Percentiles rank a stretch among this genome's conserved stretches.
Conservation (phyloP, 2,113 vertebrate species). For the Macaca fascicularis region DNA sequence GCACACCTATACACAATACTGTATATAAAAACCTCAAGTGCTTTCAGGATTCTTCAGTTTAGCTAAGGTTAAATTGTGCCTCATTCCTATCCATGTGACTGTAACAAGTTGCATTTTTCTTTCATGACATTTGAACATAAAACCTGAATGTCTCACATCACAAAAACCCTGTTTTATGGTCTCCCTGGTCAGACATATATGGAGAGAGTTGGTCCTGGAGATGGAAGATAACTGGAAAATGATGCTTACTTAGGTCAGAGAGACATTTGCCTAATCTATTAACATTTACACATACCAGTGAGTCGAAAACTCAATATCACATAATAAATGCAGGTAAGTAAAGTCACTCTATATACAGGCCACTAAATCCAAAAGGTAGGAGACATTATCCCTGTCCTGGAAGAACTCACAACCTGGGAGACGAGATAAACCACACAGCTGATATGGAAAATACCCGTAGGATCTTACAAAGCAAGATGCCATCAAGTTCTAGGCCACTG, state of each 20-base stretch:
- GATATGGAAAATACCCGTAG: neutral
- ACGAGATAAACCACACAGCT: neutral
- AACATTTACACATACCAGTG: neutral
- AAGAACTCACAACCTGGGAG: neutral
- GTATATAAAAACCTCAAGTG: neutral
- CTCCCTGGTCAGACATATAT: neutral
- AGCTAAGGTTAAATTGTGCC: neutral
- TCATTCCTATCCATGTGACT: neutral
- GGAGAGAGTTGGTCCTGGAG: neutral
- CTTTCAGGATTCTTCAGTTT: neutral
- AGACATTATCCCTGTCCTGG: neutral
- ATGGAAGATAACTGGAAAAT: too few relatives aligned
- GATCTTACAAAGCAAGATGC: neutral
- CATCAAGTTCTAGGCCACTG: neutral
- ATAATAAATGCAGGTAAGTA: neutral
- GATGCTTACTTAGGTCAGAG: neutral
- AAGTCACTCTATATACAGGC: neutral
- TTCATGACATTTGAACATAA: neutral
- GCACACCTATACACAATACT: neutral
- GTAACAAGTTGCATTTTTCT: neutral
- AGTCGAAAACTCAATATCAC: neutral
- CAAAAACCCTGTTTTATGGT: neutral
- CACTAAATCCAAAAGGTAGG: neutral
- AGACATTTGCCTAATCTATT: neutral
- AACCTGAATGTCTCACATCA: neutral